These are phyloP conservation scores for Dryadula phaetusa DNA, from an alignment of 2,888 invertebrate species.

Conservation along the genomic window DNA sequence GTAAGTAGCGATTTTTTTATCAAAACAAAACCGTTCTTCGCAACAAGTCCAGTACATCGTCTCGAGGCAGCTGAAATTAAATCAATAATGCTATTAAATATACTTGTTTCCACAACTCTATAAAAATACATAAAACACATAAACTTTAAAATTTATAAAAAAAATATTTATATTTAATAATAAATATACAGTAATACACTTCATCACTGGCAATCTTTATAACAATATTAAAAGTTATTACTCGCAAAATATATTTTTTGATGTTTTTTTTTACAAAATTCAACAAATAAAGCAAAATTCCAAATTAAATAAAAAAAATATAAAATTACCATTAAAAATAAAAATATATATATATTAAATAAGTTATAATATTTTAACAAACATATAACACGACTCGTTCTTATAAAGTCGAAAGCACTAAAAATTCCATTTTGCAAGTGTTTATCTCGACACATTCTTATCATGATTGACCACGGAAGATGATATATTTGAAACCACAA, in stretches of 20 bases:
- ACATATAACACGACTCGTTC: slow-evolving; percentile 5
- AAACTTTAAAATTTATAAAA: too few species aligned
- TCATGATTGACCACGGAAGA: slow-evolving; percentile 48
- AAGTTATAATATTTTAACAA: slow-evolving; percentile 6
- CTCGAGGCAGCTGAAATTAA: slow-evolving; percentile 85
- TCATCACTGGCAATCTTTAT: too few species aligned
- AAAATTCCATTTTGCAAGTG: slow-evolving; percentile 32
- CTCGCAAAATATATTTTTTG: too few species aligned
- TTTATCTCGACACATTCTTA: slow-evolving; percentile 58
- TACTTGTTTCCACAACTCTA: too few species aligned
- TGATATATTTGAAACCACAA: slow-evolving; percentile 39
- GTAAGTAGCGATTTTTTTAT: slow-evolving; percentile 87
- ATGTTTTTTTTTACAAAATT: too few species aligned
- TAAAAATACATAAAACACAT: too few species aligned
- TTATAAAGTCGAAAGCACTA: background rate
- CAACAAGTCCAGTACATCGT: slow-evolving; percentile 89
- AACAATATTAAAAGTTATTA: too few species aligned
- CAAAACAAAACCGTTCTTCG: slow-evolving; percentile 89
- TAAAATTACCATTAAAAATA: background rate
- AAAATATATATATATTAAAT: background rate
- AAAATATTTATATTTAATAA: too few species aligned
- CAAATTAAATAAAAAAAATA: too few species aligned
- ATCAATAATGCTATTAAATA: slow-evolving; percentile 1
- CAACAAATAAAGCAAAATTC: too few species aligned
- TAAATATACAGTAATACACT: too few species aligned